Conservation (phyloP, 1,140 invertebrate species). For the Megathymus violae region DNA sequence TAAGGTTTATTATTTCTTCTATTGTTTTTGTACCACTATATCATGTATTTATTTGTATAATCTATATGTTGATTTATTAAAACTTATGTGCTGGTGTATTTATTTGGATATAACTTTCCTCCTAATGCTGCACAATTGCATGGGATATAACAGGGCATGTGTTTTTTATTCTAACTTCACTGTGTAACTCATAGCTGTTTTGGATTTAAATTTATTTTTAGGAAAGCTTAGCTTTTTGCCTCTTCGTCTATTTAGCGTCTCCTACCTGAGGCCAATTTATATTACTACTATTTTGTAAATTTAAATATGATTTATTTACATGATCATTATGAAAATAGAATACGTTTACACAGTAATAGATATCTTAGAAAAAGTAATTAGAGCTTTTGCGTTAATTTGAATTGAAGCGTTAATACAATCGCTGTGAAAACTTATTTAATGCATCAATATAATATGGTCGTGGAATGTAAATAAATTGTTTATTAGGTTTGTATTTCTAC, state of each 20-base stretch:
- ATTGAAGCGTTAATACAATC: too few relatives aligned
- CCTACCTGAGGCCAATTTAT: too few relatives aligned
- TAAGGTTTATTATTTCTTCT: too few relatives aligned
- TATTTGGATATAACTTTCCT: slow-evolving; percentile 22
- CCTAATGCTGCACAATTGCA: slow-evolving; percentile 46
- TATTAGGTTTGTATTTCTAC: too few relatives aligned
- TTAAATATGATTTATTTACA: background rate
- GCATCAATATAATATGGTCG: background rate
- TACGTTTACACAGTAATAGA: too few relatives aligned
- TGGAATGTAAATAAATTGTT: background rate
- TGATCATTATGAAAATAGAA: too few relatives aligned
- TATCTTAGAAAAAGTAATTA: too few relatives aligned
- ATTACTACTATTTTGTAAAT: too few relatives aligned
- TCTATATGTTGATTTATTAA: background rate
- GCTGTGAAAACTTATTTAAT: too few relatives aligned
- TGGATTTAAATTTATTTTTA: background rate
- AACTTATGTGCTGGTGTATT: background rate
- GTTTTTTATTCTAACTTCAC: slow-evolving; percentile 36
- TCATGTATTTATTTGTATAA: background rate
- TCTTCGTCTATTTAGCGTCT: background rate
- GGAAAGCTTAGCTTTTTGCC: background rate
- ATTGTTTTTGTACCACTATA: background rate
- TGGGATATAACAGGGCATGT: slow-evolving; percentile 47
- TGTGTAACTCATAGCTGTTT: slow-evolving; percentile 2
- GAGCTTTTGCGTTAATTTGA: too few relatives aligned